phyloP scores from a whole-genome alignment of 2,888 invertebrate species.

The Blastobasis adustella region DNA sequence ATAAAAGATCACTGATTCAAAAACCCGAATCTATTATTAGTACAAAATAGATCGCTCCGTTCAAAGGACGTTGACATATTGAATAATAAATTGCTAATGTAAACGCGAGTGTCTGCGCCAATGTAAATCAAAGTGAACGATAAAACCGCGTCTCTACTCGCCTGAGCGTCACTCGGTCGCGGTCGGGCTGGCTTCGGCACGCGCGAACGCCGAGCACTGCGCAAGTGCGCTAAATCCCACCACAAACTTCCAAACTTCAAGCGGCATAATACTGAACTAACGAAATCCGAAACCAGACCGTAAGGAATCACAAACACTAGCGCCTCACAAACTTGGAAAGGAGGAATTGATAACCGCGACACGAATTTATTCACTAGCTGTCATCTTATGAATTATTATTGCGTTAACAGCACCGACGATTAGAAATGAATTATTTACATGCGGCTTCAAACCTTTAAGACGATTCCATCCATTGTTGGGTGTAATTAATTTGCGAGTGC shows the following conservation, averaged over 20 bases:
- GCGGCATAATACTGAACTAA: too few species aligned
- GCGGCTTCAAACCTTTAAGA: conserved; percentile 27
- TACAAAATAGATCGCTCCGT: conserved; percentile 6
- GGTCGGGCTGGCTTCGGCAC: conserved; percentile 41
- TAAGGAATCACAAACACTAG: too few species aligned
- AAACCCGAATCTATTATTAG: too few species aligned
- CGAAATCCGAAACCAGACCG: too few species aligned
- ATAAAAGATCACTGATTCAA: too few species aligned
- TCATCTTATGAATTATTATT: conserved; percentile 65
- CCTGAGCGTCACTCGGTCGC: conserved; percentile 25
- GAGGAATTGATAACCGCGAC: conserved; percentile 21
- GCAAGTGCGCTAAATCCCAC: conserved; percentile 63
- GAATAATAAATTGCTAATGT: background rate
- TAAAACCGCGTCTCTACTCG: conserved; percentile 14
- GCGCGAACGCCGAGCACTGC: conserved; percentile 54
- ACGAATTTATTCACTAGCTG: conserved; percentile 65
- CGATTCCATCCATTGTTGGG: too few species aligned
- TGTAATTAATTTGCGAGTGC: too few species aligned
- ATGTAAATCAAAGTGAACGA: conserved; percentile 34
- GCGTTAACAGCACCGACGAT: conserved; percentile 46
- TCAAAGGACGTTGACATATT: conserved; percentile 49
- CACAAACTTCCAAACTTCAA: conserved; percentile 4
- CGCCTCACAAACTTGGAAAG: too few species aligned
- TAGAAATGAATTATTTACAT: conserved; percentile 39
- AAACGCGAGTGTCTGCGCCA: conserved; percentile 22